A percentile compares a stretch with the other conserved stretches of the same genome.
Conservation (phyloP, 2,888 invertebrate species). For the Matsumyia berberina region DNA sequence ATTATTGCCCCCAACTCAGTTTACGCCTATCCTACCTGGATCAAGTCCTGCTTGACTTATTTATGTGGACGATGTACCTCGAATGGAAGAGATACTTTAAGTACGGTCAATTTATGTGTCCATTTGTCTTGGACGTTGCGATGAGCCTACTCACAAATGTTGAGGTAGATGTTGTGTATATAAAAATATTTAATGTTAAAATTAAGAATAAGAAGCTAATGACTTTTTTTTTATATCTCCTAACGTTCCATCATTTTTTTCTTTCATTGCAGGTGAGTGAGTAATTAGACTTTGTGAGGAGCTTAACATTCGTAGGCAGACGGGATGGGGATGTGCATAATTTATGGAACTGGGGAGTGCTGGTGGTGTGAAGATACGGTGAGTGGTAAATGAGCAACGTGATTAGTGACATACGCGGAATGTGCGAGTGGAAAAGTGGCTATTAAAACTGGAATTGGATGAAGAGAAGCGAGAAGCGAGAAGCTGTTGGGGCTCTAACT, state of each 20-base stretch:
- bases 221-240: slow-evolving; percentile 10
- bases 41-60: background rate
- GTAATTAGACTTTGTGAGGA: slow-evolving; percentile 4
- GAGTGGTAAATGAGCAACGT: slow-evolving; percentile 23
- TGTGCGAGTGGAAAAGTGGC: background rate
- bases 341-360: background rate
- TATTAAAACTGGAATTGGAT: background rate
- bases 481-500: background rate
- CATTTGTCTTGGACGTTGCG: slow-evolving; percentile 15
- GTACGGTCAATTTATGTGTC: slow-evolving; percentile 3
- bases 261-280: slow-evolving; percentile 63
- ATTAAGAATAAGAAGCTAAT: slow-evolving; percentile 13
- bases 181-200: slow-evolving; percentile 18
- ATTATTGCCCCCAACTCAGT: slow-evolving; percentile 7
- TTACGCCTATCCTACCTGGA: background rate
- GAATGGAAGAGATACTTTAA: background rate
- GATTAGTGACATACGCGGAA: slow-evolving; percentile 21
- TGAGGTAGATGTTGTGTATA: background rate
- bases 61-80: background rate
- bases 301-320: background rate
- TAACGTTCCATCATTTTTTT: slow-evolving; percentile 7
- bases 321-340: slow-evolving; percentile 10
- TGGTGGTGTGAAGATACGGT: background rate
- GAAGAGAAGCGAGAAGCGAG: background rate
- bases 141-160: slow-evolving; percentile 1